Evolutionary conservation across 2,113 vertebrate species (phyloP), one percentile per base, ranked within the genome.

Genomic region (Callaeas wilsoni): DNA sequence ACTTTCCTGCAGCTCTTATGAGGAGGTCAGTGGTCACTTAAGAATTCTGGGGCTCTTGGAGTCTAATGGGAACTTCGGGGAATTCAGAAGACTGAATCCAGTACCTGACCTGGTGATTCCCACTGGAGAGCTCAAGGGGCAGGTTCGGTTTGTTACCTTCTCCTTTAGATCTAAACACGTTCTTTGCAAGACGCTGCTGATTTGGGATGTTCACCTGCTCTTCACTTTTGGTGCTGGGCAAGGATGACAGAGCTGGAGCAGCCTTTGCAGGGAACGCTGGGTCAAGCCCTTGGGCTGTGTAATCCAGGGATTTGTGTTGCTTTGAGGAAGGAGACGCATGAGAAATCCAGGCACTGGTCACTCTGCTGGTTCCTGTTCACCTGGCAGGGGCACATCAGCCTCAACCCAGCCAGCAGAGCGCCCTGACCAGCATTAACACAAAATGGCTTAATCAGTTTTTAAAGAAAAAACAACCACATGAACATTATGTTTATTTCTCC

Each of bases 401-500:
- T 47, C 79, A 59, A 3, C 63, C 80, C 68, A 19, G 30, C 9
- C 87, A 81, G 84, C 57, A 91, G 65, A 52, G 62, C 59, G n/a
- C 19, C 50, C 68, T 86, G 23, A 65, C 44, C 79, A 65, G 16
- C 22, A 50, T 1, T 13, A 59, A 62, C 3, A 35, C 62, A 63
- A 87, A 96, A 96, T n/a, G 35, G 60, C 59, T 59, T 21, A 89
- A 44, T 92, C 41, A 47, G 23, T 13, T 32, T 27, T 9, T 9
- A 29, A 56, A 78, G 80, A 60, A 26, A 87, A 56, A 56, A 3
- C 44, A 73, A 30, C 30, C 77, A 69, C 47, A 65, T 41, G 63
- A 97, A 95, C 80, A 87, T 90, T 14, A 57, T 56, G 62, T 98
- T 98, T 98, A 97, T 98, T 98, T 97, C 84, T 96, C 92, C 76